phyloP scores from a whole-genome alignment of 2,888 invertebrate genomes.

The Cantharis rustica region DNA sequence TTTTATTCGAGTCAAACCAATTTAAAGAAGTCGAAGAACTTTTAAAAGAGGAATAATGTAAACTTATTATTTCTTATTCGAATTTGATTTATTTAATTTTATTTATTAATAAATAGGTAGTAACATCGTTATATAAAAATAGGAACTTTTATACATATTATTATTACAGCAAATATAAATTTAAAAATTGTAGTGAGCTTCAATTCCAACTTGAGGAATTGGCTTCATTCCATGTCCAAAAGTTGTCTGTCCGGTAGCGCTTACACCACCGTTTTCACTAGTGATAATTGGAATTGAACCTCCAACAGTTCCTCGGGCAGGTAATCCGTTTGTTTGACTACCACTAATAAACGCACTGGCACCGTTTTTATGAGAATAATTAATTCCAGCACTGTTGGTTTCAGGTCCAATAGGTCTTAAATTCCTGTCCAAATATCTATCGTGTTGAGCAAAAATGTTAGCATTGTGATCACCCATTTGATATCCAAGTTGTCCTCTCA shows the following conservation, averaged over 20 bases:
- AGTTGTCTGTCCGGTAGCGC: constrained; percentile 2
- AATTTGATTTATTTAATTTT: not conserved
- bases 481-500: not conserved
- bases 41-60: no score
- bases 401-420: constrained; percentile 7
- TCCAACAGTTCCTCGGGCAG: constrained; percentile 9
- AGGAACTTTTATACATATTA: not conserved
- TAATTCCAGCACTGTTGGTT: constrained; percentile 8
- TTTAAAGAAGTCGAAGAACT: no score
- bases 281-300: constrained; percentile 12
- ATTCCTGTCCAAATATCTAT: constrained; percentile 8
- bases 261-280: not conserved
- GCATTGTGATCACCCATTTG: constrained; percentile 4
- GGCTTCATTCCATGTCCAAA: not conserved
- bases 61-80: not conserved
- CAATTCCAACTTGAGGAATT: constrained; percentile 3
- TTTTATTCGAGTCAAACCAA: no score
- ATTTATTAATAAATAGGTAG: not conserved
- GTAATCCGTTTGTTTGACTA: constrained; percentile 7
- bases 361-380: constrained; percentile 10
- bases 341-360: constrained; percentile 14
- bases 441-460: constrained; percentile 7
- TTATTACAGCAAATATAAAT: no score
- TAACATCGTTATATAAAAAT: not conserved
- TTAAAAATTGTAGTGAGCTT: not conserved